Conservation (phyloP, 2,797 vertebrate species). For the Delichon dasypus region DNA sequence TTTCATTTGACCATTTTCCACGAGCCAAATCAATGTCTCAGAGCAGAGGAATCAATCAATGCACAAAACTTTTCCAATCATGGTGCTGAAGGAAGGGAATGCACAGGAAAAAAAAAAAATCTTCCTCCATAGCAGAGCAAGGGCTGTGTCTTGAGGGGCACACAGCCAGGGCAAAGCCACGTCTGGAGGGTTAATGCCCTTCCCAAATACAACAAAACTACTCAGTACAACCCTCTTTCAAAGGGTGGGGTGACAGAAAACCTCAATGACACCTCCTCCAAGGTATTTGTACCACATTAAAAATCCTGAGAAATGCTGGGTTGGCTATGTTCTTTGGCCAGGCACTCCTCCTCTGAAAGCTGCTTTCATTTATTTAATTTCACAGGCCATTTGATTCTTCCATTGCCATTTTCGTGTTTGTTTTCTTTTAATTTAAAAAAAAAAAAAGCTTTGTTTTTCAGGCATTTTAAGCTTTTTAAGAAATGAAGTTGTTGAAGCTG, state of each 20-base stretch:
- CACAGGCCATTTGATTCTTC: neutral
- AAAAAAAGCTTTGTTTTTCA: neutral
- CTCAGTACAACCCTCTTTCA: neutral
- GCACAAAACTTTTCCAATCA: conserved; percentile 14
- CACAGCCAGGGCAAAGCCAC: accelerated
- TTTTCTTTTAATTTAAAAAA: neutral
- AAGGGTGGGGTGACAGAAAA: neutral
- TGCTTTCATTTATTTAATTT: neutral
- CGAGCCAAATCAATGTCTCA: conserved; percentile 31
- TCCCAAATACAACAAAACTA: neutral
- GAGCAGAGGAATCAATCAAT: conserved; percentile 39
- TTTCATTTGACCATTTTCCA: conserved; percentile 55
- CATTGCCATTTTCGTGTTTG: neutral
- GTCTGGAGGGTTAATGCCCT: neutral
- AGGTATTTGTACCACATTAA: neutral
- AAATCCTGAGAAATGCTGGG: neutral
- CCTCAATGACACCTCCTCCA: neutral
- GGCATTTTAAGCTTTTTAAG: neutral
- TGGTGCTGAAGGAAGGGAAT: neutral
- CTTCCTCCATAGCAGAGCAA: neutral
- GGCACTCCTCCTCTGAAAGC: neutral
- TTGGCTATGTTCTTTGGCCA: neutral
- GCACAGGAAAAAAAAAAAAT: neutral
- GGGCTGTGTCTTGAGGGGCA: neutral
- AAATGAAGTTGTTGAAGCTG: neutral